Base-by-base conservation (phyloP, 2,113 vertebrate genomes). In the Ochotona princeps region DNA sequence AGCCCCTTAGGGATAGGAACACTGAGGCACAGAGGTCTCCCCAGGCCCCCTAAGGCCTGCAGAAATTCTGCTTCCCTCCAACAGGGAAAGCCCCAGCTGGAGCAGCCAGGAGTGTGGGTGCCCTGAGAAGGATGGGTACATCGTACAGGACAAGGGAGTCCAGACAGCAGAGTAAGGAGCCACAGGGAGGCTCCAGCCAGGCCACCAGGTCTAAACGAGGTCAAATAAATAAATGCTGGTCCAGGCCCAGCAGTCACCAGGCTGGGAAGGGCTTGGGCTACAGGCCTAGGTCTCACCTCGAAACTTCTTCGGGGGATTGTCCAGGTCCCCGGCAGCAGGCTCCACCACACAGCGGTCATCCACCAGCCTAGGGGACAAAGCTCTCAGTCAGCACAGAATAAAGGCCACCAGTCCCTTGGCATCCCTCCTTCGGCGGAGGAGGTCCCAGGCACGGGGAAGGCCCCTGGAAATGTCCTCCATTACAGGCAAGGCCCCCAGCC, bases 261-360 rank as follows among this genome's bases (percentile, higher is more conserved):
- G 54, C 61, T 0, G 1, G 28, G n/a, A 54, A 47, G 18, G 63
- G 6, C 23, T 4, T 1, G 1, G 2, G 54, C 3, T 0, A 6
- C 5, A 7, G 2, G 1, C 0, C 1, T 9, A 8, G n/a, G 38
- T 23, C 97, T 98, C 96, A 99, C 99, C 99, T 98, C 99, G 98
- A 96, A 99, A 99, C 93, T 99, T 99, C 98, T 99, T 99, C 11
- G 99, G 99, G 0, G 99, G 99, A 85, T 99, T 99, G 82, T 99
- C 99, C 97, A 99, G 96, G 98, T 99, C 99, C 4, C 99, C 99
- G 0, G 99, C 99, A 0, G 98, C 98, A 0, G 99, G 99, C 95
- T 99, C 99, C 76, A 99, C 99, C 97, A 99, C 99, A 57, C 99
- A 99, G 4, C 99, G 98, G 85, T 99, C 99, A 72, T 99, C 99